Base-by-base conservation (phyloP, 2,113 vertebrate species). In the Marcusenius ussheri region DNA sequence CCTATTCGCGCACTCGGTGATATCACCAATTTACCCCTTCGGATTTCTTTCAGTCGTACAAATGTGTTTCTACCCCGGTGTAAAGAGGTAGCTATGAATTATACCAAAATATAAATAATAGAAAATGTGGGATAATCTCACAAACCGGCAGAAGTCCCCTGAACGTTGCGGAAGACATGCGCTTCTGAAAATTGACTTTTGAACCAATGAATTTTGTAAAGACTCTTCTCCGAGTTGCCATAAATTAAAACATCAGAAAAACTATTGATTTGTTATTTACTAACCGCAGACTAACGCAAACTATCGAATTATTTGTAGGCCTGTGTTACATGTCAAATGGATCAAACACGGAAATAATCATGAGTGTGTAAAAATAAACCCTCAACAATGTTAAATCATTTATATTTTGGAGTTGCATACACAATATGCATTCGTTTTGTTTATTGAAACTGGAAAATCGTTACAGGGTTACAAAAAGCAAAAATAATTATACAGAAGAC, bases 401-500 rank as follows among this genome's bases (percentile, higher is more conserved):
- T 80, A 80, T 6, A 35, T 80, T 80, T 80, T 80, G 5, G 13
- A 80, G 35, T 80, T 42, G 35, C n/a, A 66, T 66, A 21, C 39
- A 46, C 17, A 56, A 88, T 42, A 35, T 80, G 35, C 46, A 50
- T 46, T 21, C 24, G 35, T 35, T 50, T 77, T n/a, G 10, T 89
- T 80, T 51, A 89, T 89, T 88, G 47, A n/a, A 80, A 19, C 66
- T 47, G 66, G 31, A 21, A 66, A 80, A 88, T n/a, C n/a, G 42
- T 49, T 74, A 45, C 88, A 89, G 8, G 19, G 27, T 50, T n/a
- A 77, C 15, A 77, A 31, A 77, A 80, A 5, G 17, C 88, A 31
- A 19, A 77, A 49, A 89, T 35, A 74, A 39, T 77, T 89, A 11
- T 77, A 17, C n/a, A 89, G 50, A 80, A 8, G 46, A 35, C 6